Conservation (phyloP, 2,888 invertebrate genomes). For the Lomographa bimaculata region DNA sequence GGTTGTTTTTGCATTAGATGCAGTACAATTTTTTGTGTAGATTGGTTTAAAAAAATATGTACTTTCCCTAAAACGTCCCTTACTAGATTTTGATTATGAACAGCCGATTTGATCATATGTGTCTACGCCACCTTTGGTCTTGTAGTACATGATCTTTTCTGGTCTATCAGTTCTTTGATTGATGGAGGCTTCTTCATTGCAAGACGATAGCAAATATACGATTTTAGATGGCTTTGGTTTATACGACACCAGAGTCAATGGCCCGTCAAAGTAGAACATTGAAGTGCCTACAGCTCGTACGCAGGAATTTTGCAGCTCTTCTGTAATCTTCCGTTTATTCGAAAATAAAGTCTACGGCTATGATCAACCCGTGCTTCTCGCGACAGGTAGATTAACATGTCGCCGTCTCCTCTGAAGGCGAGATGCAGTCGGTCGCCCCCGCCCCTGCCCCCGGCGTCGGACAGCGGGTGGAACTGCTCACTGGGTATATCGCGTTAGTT, state of each 20-base stretch:
- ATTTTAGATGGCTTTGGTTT: conserved; percentile 25
- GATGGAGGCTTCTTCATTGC: background rate
- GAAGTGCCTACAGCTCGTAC: conserved; percentile 11
- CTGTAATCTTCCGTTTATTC: too few species aligned
- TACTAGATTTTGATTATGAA: conserved; percentile 1
- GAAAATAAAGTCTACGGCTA: too few species aligned
- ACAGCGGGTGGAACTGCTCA: too few species aligned
- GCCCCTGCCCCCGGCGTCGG: too few species aligned
- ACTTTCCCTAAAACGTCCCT: conserved; percentile 9
- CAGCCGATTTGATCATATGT: background rate
- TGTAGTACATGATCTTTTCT: background rate
- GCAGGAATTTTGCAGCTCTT: conserved; percentile 24
- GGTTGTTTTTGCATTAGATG: conserved; percentile 16
- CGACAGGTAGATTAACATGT: too few species aligned
- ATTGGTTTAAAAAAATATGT: conserved; percentile 9
- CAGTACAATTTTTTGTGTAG: conserved; percentile 6
- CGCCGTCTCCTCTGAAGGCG: too few species aligned
- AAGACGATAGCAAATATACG: background rate
- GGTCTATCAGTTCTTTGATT: background rate
- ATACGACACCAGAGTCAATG: conserved; percentile 25
- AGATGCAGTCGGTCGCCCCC: too few species aligned
- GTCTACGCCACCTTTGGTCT: background rate
- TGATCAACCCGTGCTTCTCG: too few species aligned
- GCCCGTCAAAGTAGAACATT: conserved; percentile 25
- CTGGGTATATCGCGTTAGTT: too few species aligned